Conservation (phyloP, 2,888 invertebrate species). For the Leistus spinibarbis region DNA sequence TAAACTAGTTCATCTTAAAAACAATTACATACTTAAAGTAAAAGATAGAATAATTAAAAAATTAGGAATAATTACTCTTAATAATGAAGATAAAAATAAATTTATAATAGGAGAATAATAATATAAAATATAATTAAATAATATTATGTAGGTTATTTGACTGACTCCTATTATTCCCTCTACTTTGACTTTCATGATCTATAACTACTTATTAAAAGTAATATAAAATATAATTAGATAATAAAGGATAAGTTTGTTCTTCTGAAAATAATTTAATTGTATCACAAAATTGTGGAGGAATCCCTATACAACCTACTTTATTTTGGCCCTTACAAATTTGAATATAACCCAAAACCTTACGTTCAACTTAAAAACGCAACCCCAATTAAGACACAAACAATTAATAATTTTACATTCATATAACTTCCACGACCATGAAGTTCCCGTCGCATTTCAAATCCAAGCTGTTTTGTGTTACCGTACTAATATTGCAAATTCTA, state of each 20-base stretch:
- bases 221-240: slow-evolving; percentile 66
- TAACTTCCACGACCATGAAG: too few relatives aligned
- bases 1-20: slow-evolving; percentile 68
- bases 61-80: slow-evolving; percentile 67
- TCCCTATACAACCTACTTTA: slow-evolving; percentile 68
- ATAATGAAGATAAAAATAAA: slow-evolving; percentile 65
- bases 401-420: too few relatives aligned
- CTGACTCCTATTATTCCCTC: too few relatives aligned
- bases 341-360: slow-evolving; percentile 73
- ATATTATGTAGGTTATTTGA: too few relatives aligned
- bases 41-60: slow-evolving; percentile 62
- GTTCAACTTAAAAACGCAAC: slow-evolving; percentile 63
- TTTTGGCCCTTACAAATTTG: slow-evolving; percentile 77
- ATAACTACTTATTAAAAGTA: too few relatives aligned
- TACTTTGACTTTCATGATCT: too few relatives aligned
- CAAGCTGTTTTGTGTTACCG: too few relatives aligned
- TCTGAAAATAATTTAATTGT: slow-evolving; percentile 75
- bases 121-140: too few relatives aligned
- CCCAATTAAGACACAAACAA: slow-evolving; percentile 65
- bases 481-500: too few relatives aligned
- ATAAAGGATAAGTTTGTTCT: slow-evolving; percentile 63
- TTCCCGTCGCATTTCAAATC: too few relatives aligned
- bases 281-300: slow-evolving; percentile 75
- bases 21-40: slow-evolving; percentile 66
- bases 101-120: slow-evolving; percentile 65